Evolutionary conservation across 2,888 invertebrate species (phyloP).

Genomic region (Amiota minor): DNA sequence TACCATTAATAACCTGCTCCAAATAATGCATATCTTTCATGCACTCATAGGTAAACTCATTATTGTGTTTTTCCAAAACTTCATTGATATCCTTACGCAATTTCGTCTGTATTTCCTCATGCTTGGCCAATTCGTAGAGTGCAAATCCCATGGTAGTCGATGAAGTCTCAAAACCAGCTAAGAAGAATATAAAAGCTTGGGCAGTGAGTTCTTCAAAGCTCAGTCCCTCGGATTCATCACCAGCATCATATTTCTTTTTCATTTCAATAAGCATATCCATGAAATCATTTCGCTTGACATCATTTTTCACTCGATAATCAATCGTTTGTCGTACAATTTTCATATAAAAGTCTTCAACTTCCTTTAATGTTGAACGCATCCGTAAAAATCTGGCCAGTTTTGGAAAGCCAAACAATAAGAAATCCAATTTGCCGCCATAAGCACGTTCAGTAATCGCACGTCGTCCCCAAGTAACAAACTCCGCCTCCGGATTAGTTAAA

Average conservation of each 20-base stretch:
- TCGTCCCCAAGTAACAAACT: slow-evolving; percentile 54
- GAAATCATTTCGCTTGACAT: slow-evolving; percentile 73
- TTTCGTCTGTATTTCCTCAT: slow-evolving; percentile 49
- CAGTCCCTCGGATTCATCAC: slow-evolving; percentile 62
- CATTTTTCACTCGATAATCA: slow-evolving; percentile 63
- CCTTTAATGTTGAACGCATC: not conserved
- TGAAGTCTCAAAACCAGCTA: slow-evolving; percentile 77
- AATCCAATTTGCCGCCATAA: slow-evolving; percentile 6
- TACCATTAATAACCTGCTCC: slow-evolving; percentile 52
- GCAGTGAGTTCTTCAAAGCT: slow-evolving; percentile 74
- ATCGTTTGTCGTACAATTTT: slow-evolving; percentile 72
- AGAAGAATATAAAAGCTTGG: slow-evolving; percentile 76
- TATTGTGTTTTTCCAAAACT: slow-evolving; percentile 41
- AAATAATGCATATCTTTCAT: slow-evolving; percentile 54
- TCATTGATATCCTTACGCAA: slow-evolving; percentile 47
- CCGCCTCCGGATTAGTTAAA: slow-evolving; percentile 69
- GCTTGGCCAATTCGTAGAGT: slow-evolving; percentile 54
- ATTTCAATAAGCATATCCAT: slow-evolving; percentile 71
- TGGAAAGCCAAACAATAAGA: slow-evolving; percentile 1
- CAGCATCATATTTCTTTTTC: slow-evolving; percentile 71
- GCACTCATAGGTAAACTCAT: slow-evolving; percentile 54
- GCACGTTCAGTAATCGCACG: slow-evolving; percentile 33
- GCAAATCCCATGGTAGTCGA: slow-evolving; percentile 74
- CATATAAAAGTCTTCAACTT: slow-evolving; percentile 40
- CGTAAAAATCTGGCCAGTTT: slow-evolving; percentile 4